Evolutionary conservation across 2,797 vertebrate genomes (phyloP), one percentile per base, ranked within the genome.

Genomic region (Epinephelus malabaricus): DNA sequence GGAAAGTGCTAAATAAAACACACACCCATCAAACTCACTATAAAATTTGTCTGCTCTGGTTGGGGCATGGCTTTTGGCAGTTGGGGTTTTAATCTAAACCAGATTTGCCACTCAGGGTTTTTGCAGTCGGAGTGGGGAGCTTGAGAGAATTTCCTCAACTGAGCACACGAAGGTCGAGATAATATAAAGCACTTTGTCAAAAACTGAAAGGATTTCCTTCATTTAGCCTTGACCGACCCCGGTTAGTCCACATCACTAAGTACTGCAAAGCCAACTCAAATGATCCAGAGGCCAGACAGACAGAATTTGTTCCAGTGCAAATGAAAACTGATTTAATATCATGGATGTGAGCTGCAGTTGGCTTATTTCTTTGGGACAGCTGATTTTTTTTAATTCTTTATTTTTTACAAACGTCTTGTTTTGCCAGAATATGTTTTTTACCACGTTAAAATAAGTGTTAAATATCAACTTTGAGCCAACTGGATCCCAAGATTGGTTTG

Each of bases 21-120:
- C 85, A 56, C 79, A 47, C 77, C 64, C 68, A 74, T 85, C 67
- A 69, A 82, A 72, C 61, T 58, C 27, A 21, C 62, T 46, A 58
- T 91, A 80, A 90, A 87, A 80, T 74, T 4, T 59, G 85, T 84
- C 82, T 88, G 81, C 69, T 56, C 46, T 69, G 51, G 76, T 86
- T 84, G 56, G 74, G 87, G 67, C 67, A 81, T 66, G 68, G 46
- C 21, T 83, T 54, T 79, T 79, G 61, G 83, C 84, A 85, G 25
- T 78, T 84, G 81, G 72, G 80, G 68, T 87, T 82, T 25, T 82
- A 88, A 89, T 89, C 40, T 46, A 81, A 91, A 85, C 80, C 89
- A 90, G 82, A 92, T 86, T 88, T 88, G 68, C 56, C 75, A 64
- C 73, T 86, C 27, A 2, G 47, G 51, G 45, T 50, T 81, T 23